Percentiles rank a stretch among this genome's conserved stretches.
Evolutionary conservation across 2,888 invertebrate species (phyloP).

Genomic region (Chrysotoxum bicinctum): DNA sequence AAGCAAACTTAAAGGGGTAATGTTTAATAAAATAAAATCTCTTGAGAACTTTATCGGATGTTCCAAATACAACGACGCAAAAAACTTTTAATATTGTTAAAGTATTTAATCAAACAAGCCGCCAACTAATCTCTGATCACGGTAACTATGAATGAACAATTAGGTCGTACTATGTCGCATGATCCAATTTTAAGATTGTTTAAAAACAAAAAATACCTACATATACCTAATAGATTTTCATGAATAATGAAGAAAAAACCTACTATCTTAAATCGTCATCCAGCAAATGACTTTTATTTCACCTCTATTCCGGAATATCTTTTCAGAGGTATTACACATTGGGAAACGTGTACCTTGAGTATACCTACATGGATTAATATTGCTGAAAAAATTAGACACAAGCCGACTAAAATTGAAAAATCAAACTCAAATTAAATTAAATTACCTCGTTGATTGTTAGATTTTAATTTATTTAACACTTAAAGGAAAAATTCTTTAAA

Average conservation of each 20-base stretch:
- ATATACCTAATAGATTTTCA: background rate
- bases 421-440: background rate
- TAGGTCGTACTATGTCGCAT: background rate
- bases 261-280: slow-evolving; percentile 38
- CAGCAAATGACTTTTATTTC: slow-evolving; percentile 65
- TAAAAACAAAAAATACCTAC: background rate
- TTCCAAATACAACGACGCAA: background rate
- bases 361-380: background rate
- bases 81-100: background rate
- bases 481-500: slow-evolving; percentile 9
- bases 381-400: background rate
- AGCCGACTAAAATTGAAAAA: background rate
- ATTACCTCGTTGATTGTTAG: slow-evolving; percentile 55
- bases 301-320: slow-evolving; percentile 70
- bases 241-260: background rate
- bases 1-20: too few species aligned
- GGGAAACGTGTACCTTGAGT: background rate
- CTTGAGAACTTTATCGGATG: too few species aligned
- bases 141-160: background rate
- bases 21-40: background rate
- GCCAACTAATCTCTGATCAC: background rate
- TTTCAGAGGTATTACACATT: slow-evolving; percentile 34
- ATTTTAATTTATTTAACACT: slow-evolving; percentile 38
- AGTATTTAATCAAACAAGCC: background rate
- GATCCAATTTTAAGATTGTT: background rate